Base-by-base conservation (phyloP, 2,888 invertebrate genomes). In the Eupithecia tripunctaria region DNA sequence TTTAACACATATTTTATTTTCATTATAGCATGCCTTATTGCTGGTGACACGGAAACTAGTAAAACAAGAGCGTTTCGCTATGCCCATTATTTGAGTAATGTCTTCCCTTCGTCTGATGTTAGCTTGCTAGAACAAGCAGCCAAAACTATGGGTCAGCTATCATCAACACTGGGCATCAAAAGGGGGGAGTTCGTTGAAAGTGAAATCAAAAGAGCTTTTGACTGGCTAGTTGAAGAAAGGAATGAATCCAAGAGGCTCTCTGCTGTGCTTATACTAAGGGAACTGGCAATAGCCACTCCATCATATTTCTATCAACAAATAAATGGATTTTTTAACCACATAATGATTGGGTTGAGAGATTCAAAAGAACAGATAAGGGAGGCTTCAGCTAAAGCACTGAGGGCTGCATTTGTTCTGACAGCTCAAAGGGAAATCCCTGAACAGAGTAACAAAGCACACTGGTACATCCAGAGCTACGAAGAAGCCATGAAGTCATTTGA, bases 251-350 rank as follows among this genome's bases (percentile, higher is more conserved):
- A 98, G 86, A 95, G 98, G 72, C 97, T 98, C 82, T 98, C 98
- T 27, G 98, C 99, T 8, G 98, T 98, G 8, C 94, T 99, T 62
- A 97, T 99, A 68, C 91, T 99, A 29, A 96, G 97, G 81, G 99
- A 99, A 92, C 92, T 99, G 63, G 99, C 99, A 0, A 96, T 98
- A 41, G 97, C 98, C n/a, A 98, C 99, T 95, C 99, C 99, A 0
- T 99, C 99, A 32, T 98, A 98, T 89, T 99, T 99, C 90, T 99
- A 97, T 86, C 98, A 98, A 89, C 98, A 98, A 91, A 97, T 98
- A 2, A 97, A 97, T 68, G 96, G 97, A 32, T 98, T 98, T 89
- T 99, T 99, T 84, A 98, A 98, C 79, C 96, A 98, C 68, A 98
- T 99, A 70, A 98, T 99, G 88, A 96, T 97, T 88, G 98, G 98